Conservation (phyloP, 2,797 vertebrate genomes). For the Spondyliosoma cantharus region DNA sequence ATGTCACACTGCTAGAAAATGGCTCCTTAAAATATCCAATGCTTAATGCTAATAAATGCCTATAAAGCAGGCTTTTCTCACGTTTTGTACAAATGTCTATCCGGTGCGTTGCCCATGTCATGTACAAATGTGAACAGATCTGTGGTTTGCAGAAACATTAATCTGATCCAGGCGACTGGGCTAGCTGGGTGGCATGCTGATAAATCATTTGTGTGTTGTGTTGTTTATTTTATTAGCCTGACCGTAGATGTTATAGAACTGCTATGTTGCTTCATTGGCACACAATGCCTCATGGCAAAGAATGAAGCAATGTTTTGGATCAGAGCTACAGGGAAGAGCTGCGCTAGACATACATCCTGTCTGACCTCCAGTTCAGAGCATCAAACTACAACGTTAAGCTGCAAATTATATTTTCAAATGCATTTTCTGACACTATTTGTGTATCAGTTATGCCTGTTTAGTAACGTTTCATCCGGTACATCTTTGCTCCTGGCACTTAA, state of each 20-base stretch:
- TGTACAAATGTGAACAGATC: no score
- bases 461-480: not conserved
- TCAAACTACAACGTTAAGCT: not conserved
- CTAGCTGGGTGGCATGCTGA: not conserved
- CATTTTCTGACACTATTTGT: not conserved
- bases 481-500: not conserved
- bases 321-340: not conserved
- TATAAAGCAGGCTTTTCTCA: no score
- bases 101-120: no score
- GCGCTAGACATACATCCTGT: not conserved
- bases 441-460: not conserved
- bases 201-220: not conserved
- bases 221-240: not conserved
- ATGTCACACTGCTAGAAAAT: no score
- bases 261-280: not conserved
- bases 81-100: no score
- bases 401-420: not conserved
- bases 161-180: no score
- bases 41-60: no score
- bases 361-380: not conserved
- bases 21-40: no score
- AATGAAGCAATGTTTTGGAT: not conserved
- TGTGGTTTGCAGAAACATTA: no score
- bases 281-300: conserved; percentile 5
- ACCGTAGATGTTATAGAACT: not conserved